Percentiles rank a stretch among this genome's conserved stretches.
Evolutionary conservation across 1,140 invertebrate genomes (phyloP).

Genomic region (Hestina assimilis): DNA sequence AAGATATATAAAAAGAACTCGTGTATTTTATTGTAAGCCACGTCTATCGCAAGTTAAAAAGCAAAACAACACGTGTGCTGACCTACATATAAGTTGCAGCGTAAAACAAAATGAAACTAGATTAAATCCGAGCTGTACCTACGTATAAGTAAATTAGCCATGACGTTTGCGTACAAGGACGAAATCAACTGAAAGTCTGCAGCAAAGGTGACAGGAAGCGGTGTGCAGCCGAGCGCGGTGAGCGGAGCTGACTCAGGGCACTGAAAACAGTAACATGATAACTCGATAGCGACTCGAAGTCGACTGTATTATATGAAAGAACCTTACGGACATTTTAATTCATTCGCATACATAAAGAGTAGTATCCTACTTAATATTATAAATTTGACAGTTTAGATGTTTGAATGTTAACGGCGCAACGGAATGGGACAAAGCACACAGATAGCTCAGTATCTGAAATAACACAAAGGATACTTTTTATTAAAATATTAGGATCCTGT

Average conservation of each 20-base stretch:
- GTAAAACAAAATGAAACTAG: conserved; percentile 28
- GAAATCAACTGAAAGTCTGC: conserved; percentile 67
- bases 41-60: conserved; percentile 12
- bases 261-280: conserved; percentile 28
- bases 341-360: too few species aligned
- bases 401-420: too few species aligned
- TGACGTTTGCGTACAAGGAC: conserved; percentile 59
- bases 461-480: too few species aligned
- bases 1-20: conserved; percentile 20
- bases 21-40: conserved; percentile 16
- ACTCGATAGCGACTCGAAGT: conserved; percentile 35
- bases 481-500: too few species aligned
- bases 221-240: conserved; percentile 52
- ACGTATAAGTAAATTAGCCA: conserved; percentile 39
- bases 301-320: neutral
- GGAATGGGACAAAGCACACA: too few species aligned
- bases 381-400: too few species aligned
- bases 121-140: conserved; percentile 33
- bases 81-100: conserved; percentile 13
- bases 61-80: conserved; percentile 20
- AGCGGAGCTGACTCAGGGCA: conserved; percentile 59
- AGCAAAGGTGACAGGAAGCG: conserved; percentile 71
- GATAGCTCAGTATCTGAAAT: too few species aligned
- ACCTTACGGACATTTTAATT: neutral
- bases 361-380: too few species aligned